Evolutionary conservation across 2,888 invertebrate species (phyloP).

Genomic region (Ornithoptera alexandrae): DNA sequence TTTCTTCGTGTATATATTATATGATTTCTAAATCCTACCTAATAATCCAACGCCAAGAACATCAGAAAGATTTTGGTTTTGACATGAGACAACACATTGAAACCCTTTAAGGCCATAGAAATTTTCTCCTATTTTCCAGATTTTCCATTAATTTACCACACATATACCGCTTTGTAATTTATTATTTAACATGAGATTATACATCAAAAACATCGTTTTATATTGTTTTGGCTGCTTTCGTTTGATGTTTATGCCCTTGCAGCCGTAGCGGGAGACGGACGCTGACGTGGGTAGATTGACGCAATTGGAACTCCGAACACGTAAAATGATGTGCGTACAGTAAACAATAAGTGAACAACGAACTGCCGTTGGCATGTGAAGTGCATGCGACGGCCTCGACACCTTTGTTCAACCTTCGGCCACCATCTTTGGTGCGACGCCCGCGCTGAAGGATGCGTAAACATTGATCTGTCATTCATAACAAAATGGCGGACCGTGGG

Average conservation of each 20-base stretch:
- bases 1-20: too few species aligned
- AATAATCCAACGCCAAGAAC: too few species aligned
- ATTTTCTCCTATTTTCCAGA: too few species aligned
- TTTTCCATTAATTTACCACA: too few species aligned
- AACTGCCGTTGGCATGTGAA: conserved; percentile 11
- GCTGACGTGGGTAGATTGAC: conserved; percentile 20
- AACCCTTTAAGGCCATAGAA: too few species aligned
- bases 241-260: conserved; percentile 11
- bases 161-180: not conserved
- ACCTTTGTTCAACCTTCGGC: conserved; percentile 48
- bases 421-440: conserved; percentile 27
- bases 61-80: too few species aligned
- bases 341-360: conserved; percentile 29
- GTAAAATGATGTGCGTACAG: conserved; percentile 27
- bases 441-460: conserved; percentile 8
- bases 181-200: not conserved
- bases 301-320: conserved; percentile 16
- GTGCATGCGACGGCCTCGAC: conserved; percentile 46
- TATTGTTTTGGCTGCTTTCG: not conserved
- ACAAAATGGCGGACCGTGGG: too few species aligned
- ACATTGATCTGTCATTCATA: not conserved
- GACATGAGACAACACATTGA: too few species aligned
- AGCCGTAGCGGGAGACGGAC: too few species aligned
- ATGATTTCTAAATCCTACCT: too few species aligned
- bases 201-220: not conserved